Conservation (phyloP, 2,113 vertebrate species). For the Xenus cinereus region DNA sequence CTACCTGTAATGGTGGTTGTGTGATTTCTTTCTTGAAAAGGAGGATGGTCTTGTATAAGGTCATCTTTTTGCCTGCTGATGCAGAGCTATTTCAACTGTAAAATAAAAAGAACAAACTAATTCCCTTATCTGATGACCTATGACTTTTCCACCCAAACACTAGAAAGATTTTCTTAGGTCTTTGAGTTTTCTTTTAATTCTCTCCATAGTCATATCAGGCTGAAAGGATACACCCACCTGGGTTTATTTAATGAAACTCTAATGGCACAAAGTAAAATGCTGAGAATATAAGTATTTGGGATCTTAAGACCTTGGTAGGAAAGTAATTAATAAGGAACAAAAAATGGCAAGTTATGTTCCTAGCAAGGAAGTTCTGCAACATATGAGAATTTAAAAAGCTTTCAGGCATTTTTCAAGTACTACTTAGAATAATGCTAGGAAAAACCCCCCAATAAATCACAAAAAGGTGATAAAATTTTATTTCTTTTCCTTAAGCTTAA, state of each 20-base stretch:
- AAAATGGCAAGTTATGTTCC: neutral
- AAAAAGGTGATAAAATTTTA: neutral
- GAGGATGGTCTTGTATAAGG: neutral
- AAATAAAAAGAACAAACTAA: neutral
- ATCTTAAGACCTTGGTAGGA: neutral
- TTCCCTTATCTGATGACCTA: neutral
- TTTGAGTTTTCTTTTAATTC: neutral
- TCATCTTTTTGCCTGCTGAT: neutral
- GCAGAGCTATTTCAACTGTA: neutral
- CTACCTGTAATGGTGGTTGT: neutral
- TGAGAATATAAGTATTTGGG: neutral
- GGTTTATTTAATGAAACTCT: neutral
- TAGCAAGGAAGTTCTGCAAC: neutral
- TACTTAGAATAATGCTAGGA: neutral
- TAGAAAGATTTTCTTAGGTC: neutral
- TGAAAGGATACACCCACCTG: neutral
- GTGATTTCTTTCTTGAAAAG: neutral
- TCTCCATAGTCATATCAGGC: neutral
- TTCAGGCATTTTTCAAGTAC: neutral
- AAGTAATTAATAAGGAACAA: neutral
- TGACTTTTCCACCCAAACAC: neutral
- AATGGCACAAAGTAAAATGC: neutral
- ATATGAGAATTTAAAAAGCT: neutral
- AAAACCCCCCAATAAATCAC: fast-evolving
- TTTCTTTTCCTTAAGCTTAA: neutral